A percentile compares a stretch with the other conserved stretches of the same genome.
Evolutionary conservation across 2,888 invertebrate genomes (phyloP).

Genomic region (Spilosoma lubricipeda): DNA sequence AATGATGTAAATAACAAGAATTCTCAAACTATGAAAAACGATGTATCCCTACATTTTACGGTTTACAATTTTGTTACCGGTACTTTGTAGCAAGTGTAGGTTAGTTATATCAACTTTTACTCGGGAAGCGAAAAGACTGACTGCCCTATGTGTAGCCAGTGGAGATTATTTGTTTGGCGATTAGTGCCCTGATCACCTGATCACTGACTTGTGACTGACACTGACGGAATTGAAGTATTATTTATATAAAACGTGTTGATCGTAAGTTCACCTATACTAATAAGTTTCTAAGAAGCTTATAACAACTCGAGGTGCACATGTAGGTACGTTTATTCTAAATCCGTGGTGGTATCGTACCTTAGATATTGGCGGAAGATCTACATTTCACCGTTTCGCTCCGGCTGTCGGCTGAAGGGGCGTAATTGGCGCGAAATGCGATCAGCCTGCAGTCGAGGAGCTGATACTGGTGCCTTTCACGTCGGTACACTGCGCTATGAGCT

Average conservation of each 20-base stretch:
- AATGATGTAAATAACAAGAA: not conserved
- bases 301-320: not conserved
- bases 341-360: not conserved
- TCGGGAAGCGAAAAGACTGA: not conserved
- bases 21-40: not conserved
- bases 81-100: not conserved
- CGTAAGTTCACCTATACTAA: no score
- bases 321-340: conserved; percentile 13
- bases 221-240: not conserved
- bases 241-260: not conserved
- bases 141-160: not conserved
- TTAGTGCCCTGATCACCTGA: not conserved
- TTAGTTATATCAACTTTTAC: not conserved
- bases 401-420: conserved; percentile 49
- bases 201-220: not conserved
- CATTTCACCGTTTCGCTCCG: conserved; percentile 16
- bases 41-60: no score
- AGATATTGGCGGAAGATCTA: conserved; percentile 24
- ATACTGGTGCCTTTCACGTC: conserved; percentile 2
- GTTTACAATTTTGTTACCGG: no score
- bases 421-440: conserved; percentile 65
- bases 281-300: not conserved
- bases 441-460: conserved; percentile 34
- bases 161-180: not conserved
- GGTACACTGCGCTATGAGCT: conserved; percentile 20